Evolutionary conservation across 2,888 invertebrate genomes (phyloP), one percentile per base, ranked within the genome.

Genomic region (Bellardia bayeri): DNA sequence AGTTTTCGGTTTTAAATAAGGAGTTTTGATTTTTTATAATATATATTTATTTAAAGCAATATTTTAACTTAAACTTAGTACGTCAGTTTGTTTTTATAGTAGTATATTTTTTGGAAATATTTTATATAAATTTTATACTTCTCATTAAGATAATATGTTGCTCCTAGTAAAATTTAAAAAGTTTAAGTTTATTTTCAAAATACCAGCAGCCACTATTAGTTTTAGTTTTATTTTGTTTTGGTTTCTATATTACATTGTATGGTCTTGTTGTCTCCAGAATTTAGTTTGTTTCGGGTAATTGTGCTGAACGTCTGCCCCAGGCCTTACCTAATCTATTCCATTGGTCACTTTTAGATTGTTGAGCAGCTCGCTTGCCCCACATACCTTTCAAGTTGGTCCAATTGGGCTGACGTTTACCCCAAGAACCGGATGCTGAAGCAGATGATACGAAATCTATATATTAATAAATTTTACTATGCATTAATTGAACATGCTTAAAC

Each of bases 321-420:
- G 92, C 93, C 3, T 92, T 91, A 49, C 93, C 92, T 66, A 94
- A 89, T 90, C 93, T 93, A 69, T 92, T 92, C 94, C 94, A 94
- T 85, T 80, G 16, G 23, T 23, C 23, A 23, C 23, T 23, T 23
- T 23, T 23, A 23, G 23, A 23, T 2, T 64, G 64, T 4, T 91
- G 91, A 6, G 89, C 69, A 40, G 75, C 13, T 86, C 97, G 95
- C 93, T 97, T 96, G 90, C 97, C 97, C 97, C 97, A 97, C 93
- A 97, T 95, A 86, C 97, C 97, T 93, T 96, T 96, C 90, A 97
- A 94, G 93, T 96, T 96, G 92, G 96, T 96, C 97, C 97, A 97
- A 92, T 96, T 96, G 13, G 96, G 96, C 91, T 97, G 96, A 86
- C 97, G 95, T 94, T 97, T 97, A 91, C 96, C 96, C 96, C 96